A percentile compares a stretch with the other conserved stretches of the same genome.
These are phyloP conservation scores for Aphelenchoides avenae DNA, from an alignment of 1,140 invertebrate species.

Conservation along the genomic window DNA sequence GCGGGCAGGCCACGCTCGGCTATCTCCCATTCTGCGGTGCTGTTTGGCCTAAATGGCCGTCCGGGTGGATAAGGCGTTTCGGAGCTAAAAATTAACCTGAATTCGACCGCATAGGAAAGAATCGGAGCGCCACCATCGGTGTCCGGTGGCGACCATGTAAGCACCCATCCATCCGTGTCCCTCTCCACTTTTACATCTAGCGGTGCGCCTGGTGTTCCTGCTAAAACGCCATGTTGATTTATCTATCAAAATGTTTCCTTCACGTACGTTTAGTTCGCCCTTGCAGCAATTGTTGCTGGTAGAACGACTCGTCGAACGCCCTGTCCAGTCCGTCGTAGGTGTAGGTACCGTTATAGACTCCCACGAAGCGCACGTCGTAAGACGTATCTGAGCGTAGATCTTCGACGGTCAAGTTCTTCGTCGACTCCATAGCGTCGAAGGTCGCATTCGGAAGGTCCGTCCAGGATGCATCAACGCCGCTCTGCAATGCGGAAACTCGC, in stretches of 20 bases:
- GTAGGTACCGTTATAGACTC: conserved; percentile 41
- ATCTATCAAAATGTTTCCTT: no score
- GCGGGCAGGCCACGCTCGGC: conserved; percentile 52
- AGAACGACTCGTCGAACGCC: conserved; percentile 44
- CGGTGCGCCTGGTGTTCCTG: conserved; percentile 52
- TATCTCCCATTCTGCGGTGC: conserved; percentile 56
- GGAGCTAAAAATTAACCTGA: conserved; percentile 19
- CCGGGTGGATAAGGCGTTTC: conserved; percentile 9
- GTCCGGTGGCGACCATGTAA: conserved; percentile 48
- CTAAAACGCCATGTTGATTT: no score
- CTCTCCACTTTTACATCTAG: conserved; percentile 36
- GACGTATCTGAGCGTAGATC: conserved; percentile 49
- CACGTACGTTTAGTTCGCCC: conserved; percentile 48
- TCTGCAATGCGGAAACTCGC: conserved; percentile 26
- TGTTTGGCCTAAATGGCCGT: conserved; percentile 45
- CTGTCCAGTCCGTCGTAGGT: conserved; percentile 27
- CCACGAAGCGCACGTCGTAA: conserved; percentile 56
- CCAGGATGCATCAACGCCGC: conserved; percentile 47
- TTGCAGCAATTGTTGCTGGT: conserved; percentile 53
- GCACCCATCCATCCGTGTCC: conserved; percentile 51
- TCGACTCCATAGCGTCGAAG: conserved; percentile 39
- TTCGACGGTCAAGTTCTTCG: conserved; percentile 33
- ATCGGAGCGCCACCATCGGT: conserved; percentile 53
- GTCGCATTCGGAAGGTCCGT: conserved; percentile 42
- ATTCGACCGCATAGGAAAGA: conserved; percentile 54